Evolutionary conservation across 2,113 vertebrate species (phyloP).

Genomic region (Stercorarius parasiticus): DNA sequence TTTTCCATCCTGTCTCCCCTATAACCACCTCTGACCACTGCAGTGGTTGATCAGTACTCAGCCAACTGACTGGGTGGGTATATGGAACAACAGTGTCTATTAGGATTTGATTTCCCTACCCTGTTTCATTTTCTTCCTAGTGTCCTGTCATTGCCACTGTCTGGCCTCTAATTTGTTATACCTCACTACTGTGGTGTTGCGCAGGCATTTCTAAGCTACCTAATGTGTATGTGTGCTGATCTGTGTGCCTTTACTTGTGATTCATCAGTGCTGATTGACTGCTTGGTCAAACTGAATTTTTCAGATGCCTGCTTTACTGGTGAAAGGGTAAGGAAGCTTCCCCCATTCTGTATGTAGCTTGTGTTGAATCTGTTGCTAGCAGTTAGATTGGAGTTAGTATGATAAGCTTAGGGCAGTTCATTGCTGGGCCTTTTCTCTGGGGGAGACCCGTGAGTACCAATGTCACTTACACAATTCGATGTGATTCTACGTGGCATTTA

Average conservation of each 20-base stretch:
- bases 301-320: background rate
- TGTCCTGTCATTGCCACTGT: background rate
- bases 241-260: background rate
- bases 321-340: background rate
- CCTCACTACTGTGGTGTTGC: background rate
- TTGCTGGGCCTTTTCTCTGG: background rate
- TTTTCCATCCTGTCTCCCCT: background rate
- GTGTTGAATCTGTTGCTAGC: background rate
- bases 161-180: background rate
- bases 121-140: background rate
- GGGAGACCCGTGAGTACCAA: background rate
- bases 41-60: background rate
- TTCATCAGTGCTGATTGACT: background rate
- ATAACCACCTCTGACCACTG: background rate
- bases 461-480: background rate
- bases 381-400: background rate
- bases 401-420: rapidly evolving
- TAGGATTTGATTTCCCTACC: background rate
- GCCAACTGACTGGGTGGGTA: background rate
- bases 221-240: background rate
- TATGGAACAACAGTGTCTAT: background rate
- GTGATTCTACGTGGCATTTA: background rate
- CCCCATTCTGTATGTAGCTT: background rate
- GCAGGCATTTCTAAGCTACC: background rate
- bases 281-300: background rate